phyloP scores from a whole-genome alignment of 2,888 invertebrate species.

The Mythimna lalbum region DNA sequence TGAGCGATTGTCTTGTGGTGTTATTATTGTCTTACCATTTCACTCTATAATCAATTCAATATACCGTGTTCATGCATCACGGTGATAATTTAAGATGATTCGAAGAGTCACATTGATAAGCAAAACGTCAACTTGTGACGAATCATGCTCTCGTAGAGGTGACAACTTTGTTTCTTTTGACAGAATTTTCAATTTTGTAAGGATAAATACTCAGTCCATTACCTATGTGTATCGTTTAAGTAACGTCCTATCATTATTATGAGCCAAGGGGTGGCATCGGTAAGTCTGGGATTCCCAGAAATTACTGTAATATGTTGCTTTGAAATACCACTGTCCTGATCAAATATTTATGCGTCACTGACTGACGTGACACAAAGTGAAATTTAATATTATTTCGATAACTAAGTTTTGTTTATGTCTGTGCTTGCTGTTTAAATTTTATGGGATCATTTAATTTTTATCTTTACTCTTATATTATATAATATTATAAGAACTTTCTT shows the following conservation, averaged over 20 bases:
- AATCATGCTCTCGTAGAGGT: not conserved
- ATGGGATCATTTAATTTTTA: not conserved
- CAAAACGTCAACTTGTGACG: not conserved
- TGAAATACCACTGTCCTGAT: conserved; percentile 64
- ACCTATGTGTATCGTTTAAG: not conserved
- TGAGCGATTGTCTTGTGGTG: not conserved
- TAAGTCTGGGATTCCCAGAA: conserved; percentile 69
- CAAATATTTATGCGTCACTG: conserved; percentile 64
- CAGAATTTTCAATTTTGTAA: not conserved
- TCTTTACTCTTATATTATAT: too few species aligned
- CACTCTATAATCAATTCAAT: not conserved
- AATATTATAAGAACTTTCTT: too few species aligned
- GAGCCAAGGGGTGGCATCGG: conserved; percentile 61
- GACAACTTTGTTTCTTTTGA: not conserved
- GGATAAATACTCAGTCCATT: not conserved
- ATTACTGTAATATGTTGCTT: conserved; percentile 66
- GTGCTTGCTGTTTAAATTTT: conserved; percentile 5
- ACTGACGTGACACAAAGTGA: conserved; percentile 54
- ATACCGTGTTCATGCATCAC: not conserved
- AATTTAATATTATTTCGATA: conserved; percentile 59
- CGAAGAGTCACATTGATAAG: not conserved
- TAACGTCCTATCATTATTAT: conserved; percentile 51
- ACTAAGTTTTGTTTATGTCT: conserved; percentile 43
- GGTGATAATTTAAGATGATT: not conserved
- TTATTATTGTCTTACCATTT: not conserved